Conservation (phyloP, 2,888 invertebrate species). For the Macaria liturata region DNA sequence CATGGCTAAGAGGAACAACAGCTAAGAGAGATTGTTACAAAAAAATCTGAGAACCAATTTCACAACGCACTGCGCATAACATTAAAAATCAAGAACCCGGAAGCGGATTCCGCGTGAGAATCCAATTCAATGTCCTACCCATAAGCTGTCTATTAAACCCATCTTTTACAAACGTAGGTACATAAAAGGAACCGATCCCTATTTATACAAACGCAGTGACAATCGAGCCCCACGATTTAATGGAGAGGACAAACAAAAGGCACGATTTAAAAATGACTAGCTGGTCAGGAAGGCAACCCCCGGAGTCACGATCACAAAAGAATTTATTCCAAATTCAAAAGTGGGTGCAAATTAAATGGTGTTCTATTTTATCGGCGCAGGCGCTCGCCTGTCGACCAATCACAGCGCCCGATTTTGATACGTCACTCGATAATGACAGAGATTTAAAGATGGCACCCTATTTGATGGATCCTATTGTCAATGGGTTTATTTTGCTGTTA, state of each 20-base stretch:
- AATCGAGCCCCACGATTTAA: conserved; percentile 26
- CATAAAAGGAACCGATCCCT: conserved; percentile 6
- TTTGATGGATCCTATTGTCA: conserved; percentile 36
- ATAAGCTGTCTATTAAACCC: not conserved
- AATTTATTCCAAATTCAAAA: conserved; percentile 69
- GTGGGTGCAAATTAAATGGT: conserved; percentile 62
- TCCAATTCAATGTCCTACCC: not conserved
- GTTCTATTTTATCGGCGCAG: conserved; percentile 18
- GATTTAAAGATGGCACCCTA: conserved; percentile 74
- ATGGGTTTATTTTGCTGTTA: conserved; percentile 19
- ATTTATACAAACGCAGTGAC: conserved; percentile 13
- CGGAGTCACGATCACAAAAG: conserved; percentile 76
- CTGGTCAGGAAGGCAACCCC: conserved; percentile 73
- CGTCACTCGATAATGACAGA: conserved; percentile 53
- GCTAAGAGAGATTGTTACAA: too few species aligned
- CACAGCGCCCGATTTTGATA: conserved; percentile 41
- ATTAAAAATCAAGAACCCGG: not conserved
- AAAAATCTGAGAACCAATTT: too few species aligned
- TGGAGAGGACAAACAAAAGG: conserved; percentile 44
- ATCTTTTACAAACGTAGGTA: conserved; percentile 1
- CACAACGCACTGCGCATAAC: too few species aligned
- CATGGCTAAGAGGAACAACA: too few species aligned
- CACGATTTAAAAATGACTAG: conserved; percentile 69
- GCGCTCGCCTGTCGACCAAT: conserved; percentile 51
- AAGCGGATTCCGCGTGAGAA: conserved; percentile 3